Percentiles rank a stretch among this genome's conserved stretches.
phyloP scores from a whole-genome alignment of 2,888 invertebrate genomes.

The Diplolepis rosae region DNA sequence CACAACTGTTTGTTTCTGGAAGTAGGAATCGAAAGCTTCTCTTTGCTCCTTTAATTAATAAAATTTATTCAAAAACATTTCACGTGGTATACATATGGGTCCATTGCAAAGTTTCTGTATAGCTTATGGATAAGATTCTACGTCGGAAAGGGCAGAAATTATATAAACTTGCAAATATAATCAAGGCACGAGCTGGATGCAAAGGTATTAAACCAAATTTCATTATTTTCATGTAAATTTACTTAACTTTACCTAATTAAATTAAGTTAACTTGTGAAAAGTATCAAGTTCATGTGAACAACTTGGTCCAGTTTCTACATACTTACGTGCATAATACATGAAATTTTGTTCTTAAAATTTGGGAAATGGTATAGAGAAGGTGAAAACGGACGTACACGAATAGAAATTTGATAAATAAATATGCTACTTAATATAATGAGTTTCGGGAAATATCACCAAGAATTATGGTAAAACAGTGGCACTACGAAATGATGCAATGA shows the following conservation, averaged over 20 bases:
- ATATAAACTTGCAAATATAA: constrained; percentile 15
- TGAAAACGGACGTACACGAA: too few relatives aligned
- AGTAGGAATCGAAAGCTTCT: constrained; percentile 11
- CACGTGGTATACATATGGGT: constrained; percentile 22
- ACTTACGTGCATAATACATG: too few relatives aligned
- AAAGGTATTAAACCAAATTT: constrained; percentile 15
- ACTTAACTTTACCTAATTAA: not conserved
- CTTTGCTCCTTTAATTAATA: not conserved
- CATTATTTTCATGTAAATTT: not conserved
- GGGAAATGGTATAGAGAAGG: too few relatives aligned
- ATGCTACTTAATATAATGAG: too few relatives aligned
- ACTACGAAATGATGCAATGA: too few relatives aligned
- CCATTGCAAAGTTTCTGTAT: constrained; percentile 23
- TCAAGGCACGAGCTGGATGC: constrained; percentile 29
- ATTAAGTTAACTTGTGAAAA: too few relatives aligned
- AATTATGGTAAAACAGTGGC: too few relatives aligned
- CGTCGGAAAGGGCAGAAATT: constrained; percentile 21
- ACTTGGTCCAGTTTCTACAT: too few relatives aligned
- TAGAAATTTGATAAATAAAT: too few relatives aligned
- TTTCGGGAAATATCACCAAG: too few relatives aligned
- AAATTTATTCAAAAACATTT: constrained; percentile 17
- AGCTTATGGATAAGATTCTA: constrained; percentile 16
- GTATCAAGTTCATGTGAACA: too few relatives aligned
- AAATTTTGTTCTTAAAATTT: too few relatives aligned
- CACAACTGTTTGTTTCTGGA: constrained; percentile 11